phyloP scores from a whole-genome alignment of 2,888 invertebrate genomes.

The Chelonus formosanus region DNA sequence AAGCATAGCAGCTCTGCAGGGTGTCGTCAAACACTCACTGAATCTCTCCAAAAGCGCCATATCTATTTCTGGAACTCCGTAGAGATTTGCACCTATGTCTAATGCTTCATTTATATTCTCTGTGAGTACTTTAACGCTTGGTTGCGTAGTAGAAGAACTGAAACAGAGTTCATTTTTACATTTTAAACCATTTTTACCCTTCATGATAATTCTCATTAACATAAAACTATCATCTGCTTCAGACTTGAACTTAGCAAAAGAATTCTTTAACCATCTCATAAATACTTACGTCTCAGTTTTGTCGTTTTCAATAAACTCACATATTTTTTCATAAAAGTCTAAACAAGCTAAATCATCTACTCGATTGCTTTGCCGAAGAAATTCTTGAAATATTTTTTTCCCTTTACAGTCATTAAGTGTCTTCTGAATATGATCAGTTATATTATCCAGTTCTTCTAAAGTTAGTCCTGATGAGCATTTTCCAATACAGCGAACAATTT shows the following conservation, averaged over 20 bases:
- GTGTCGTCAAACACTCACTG: slow-evolving; percentile 42
- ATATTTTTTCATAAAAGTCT: slow-evolving; percentile 49
- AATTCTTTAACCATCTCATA: no score
- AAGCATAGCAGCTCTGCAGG: slow-evolving; percentile 43
- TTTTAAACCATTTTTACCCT: no score
- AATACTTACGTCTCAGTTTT: slow-evolving; percentile 42
- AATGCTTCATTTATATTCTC: slow-evolving; percentile 41
- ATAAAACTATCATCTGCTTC: background rate
- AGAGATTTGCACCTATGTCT: slow-evolving; percentile 44
- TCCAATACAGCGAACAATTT: slow-evolving; percentile 52
- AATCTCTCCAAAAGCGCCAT: slow-evolving; percentile 44
- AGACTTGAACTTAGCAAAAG: background rate
- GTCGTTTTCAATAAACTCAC: slow-evolving; percentile 40
- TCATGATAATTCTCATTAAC: background rate
- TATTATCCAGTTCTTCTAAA: slow-evolving; percentile 48
- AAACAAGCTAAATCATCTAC: slow-evolving; percentile 48
- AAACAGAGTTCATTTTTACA: slow-evolving; percentile 26
- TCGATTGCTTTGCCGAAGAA: slow-evolving; percentile 42
- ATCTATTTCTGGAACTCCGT: slow-evolving; percentile 50
- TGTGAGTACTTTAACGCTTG: slow-evolving; percentile 41
- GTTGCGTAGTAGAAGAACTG: slow-evolving; percentile 40
- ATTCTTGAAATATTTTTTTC: slow-evolving; percentile 49
- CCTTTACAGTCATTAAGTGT: slow-evolving; percentile 47
- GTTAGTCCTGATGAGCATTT: slow-evolving; percentile 53
- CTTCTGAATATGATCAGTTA: slow-evolving; percentile 52